Percentiles rank a stretch among this genome's conserved stretches.
Conservation (phyloP, 2,113 vertebrate genomes). For the Furnarius figulus region DNA sequence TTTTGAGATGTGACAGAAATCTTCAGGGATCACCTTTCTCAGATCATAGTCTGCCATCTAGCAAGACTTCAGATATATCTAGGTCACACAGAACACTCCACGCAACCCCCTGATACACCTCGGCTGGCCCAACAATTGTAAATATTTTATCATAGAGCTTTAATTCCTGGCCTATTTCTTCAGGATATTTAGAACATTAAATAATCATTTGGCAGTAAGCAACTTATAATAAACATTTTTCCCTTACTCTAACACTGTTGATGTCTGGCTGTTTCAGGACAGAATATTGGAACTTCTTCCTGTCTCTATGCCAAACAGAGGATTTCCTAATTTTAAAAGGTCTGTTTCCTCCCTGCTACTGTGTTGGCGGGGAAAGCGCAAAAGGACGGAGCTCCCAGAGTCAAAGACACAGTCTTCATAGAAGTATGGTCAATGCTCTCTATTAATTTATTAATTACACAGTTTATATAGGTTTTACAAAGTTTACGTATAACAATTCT, state of each 20-base stretch:
- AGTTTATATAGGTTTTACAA: no score
- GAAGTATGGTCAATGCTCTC: no score
- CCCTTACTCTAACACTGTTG: neutral
- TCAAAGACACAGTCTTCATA: no score
- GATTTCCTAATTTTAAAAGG: neutral
- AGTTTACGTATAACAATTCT: no score
- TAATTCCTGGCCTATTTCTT: neutral
- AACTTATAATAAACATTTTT: neutral
- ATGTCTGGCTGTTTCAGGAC: neutral
- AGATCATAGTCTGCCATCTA: neutral
- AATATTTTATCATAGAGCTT: constrained; percentile 6
- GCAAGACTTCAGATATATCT: neutral
- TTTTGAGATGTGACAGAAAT: neutral
- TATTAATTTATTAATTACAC: no score
- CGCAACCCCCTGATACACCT: neutral
- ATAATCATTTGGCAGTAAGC: neutral
- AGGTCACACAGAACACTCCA: neutral
- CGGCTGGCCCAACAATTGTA: neutral
- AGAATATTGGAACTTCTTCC: neutral
- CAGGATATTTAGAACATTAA: neutral
- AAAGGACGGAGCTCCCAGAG: no score
- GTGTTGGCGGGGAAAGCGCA: no score
- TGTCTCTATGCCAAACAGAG: neutral
- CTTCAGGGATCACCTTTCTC: neutral
- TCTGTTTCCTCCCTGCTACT: neutral